A percentile compares a stretch with the other conserved stretches of the same genome.
phyloP scores from a whole-genome alignment of 2,113 vertebrate genomes.

The Marmota monax region DNA sequence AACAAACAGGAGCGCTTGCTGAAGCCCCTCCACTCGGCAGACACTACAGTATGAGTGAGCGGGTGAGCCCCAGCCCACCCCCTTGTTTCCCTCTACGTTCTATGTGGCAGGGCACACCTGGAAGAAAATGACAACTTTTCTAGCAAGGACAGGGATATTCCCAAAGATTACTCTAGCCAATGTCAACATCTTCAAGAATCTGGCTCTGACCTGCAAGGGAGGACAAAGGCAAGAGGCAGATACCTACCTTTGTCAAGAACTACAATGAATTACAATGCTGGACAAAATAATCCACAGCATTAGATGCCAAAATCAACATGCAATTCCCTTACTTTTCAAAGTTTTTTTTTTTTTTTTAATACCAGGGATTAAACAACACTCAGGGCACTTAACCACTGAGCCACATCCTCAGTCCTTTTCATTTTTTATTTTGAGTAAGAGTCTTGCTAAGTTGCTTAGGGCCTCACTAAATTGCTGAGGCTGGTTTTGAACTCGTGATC shows the following conservation, averaged over 20 bases:
- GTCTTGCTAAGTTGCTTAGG: background rate
- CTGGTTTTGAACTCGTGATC: background rate
- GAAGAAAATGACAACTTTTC: background rate
- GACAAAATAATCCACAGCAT: background rate
- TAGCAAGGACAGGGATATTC: background rate
- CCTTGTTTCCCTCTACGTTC: accelerated
- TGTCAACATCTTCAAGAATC: background rate
- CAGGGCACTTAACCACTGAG: background rate
- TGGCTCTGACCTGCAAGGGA: background rate
- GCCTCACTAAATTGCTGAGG: background rate
- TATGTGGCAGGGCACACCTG: background rate
- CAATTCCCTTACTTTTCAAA: background rate
- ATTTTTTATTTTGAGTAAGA: background rate
- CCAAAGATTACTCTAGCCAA: background rate
- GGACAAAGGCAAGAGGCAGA: background rate
- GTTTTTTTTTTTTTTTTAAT: background rate
- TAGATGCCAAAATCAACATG: background rate
- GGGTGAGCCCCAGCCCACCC: background rate
- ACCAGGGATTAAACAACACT: background rate
- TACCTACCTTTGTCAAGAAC: background rate
- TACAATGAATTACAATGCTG: background rate
- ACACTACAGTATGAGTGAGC: background rate
- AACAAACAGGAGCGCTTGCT: background rate
- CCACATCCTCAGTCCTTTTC: background rate
- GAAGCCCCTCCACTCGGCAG: too few relatives aligned